Base-by-base conservation (phyloP, 2,888 invertebrate species). In the Metacarcinus magister region DNA sequence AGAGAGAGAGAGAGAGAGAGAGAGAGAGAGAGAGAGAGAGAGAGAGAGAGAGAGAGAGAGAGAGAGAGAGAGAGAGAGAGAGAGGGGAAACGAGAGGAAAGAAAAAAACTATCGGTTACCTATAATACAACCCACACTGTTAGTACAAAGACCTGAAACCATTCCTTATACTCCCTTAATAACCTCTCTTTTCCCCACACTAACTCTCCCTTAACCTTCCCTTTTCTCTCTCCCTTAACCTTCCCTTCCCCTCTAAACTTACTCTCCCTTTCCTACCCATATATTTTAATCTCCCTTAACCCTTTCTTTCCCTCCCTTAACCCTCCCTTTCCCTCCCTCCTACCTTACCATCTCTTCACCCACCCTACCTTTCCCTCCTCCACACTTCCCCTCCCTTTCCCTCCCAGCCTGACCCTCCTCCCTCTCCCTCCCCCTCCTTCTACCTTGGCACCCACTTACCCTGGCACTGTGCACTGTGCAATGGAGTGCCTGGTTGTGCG, bases 401-500 rank as follows among this genome's bases (percentile, higher is more conserved):
- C 82, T n/a, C 75, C n/a, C 75, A 3, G 0, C n/a, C n/a, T n/a
- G 7, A 23, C 8, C 75, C n/a, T n/a, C 5, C n/a, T 8, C 0
- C 67, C 16, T 2, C 28, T n/a, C n/a, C 3, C n/a, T n/a, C 75
- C 4, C 75, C 23, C 13, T 67, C 67, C 67, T 67, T 67, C 67
- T 8, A 16, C 23, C 67, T 67, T 23, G 5, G 13, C 67, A 23
- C 67, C 2, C 4, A 89, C 96, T 75, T 75, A 97, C 97, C 95
- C 93, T 94, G 16, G 96, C 96, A 28, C 89, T 87, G 67, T 97
- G 97, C 0, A 97, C 89, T 0, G 96, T 97, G 67, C 97, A 97
- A 82, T 97, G 96, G 3, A 97, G 95, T 2, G 96, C 95, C 60
- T 97, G 96, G 87, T 96, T 96, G 89, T 96, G 95, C 16, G 96